phyloP scores from a whole-genome alignment of 2,797 vertebrate species.

The Smutsia temminckii region DNA sequence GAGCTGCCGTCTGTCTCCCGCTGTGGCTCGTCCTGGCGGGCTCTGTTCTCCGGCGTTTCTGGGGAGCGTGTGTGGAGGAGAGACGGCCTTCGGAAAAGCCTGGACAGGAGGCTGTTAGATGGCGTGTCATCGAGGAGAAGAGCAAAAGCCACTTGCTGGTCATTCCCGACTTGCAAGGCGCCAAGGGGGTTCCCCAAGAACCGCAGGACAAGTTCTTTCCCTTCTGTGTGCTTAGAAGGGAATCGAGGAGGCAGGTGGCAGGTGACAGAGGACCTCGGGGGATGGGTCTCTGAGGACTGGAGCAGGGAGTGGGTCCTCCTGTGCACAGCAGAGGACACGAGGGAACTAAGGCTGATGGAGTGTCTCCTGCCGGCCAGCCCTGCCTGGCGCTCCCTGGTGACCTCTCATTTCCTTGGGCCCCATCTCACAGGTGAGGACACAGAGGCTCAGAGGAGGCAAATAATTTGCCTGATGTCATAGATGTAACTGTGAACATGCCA shows the following conservation, averaged over 20 bases:
- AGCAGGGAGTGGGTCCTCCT: background rate
- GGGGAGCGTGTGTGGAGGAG: background rate
- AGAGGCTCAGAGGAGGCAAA: background rate
- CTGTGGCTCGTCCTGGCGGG: background rate
- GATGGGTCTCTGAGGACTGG: background rate
- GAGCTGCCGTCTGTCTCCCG: background rate
- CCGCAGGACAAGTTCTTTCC: background rate
- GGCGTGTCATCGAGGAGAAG: background rate
- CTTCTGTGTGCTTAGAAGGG: background rate
- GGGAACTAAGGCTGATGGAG: background rate
- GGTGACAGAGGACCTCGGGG: background rate
- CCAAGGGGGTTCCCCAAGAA: background rate
- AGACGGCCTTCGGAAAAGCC: background rate
- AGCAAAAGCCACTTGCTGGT: background rate
- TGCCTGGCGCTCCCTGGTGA: too few species aligned
- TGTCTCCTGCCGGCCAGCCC: background rate
- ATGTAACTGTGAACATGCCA: background rate
- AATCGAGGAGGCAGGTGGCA: background rate
- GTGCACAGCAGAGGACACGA: background rate
- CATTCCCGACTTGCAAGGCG: background rate
- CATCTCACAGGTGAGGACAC: background rate
- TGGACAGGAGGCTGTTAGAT: background rate
- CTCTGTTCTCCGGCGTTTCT: background rate
- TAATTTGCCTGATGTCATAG: background rate
- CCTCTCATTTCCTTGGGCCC: background rate